phyloP scores from a whole-genome alignment of 2,888 invertebrate species.

The Lasioglossum calceatum region DNA sequence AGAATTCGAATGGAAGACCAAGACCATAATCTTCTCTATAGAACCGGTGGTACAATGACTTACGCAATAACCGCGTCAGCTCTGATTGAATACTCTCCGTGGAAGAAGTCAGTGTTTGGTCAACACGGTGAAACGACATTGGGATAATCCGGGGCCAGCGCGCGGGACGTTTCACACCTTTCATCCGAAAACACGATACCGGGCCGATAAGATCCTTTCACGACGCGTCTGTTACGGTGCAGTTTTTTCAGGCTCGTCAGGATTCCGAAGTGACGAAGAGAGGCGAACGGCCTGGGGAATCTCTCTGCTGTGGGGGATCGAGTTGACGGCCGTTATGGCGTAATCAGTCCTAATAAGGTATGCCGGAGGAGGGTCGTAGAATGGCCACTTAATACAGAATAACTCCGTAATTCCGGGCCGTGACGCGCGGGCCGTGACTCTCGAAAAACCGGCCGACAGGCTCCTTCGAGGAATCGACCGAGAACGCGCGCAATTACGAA shows the following conservation, averaged over 20 bases:
- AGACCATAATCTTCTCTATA: neutral
- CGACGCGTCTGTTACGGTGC: constrained; percentile 53
- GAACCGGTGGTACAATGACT: neutral
- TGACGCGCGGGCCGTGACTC: constrained; percentile 63
- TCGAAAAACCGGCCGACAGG: constrained; percentile 48
- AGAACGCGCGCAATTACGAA: constrained; percentile 25
- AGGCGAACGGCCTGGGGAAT: constrained; percentile 10
- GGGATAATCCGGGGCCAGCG: constrained; percentile 2
- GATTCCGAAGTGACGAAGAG: constrained; percentile 57
- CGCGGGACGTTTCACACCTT: constrained; percentile 47
- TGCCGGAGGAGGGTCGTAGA: constrained; percentile 61
- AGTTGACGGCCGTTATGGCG: constrained; percentile 66
- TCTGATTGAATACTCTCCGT: neutral
- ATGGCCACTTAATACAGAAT: constrained; percentile 72
- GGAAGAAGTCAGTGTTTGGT: neutral
- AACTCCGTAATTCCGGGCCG: constrained; percentile 64
- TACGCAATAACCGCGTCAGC: constrained; percentile 6
- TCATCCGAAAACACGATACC: constrained; percentile 60
- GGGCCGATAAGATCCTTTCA: constrained; percentile 19
- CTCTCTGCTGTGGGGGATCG: constrained; percentile 30
- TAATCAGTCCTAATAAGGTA: constrained; percentile 71
- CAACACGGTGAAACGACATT: neutral
- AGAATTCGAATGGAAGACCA: neutral
- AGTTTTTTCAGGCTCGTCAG: constrained; percentile 48
- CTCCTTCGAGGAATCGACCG: constrained; percentile 50